phyloP scores from a whole-genome alignment of 2,113 vertebrate species.

The Furnarius figulus region DNA sequence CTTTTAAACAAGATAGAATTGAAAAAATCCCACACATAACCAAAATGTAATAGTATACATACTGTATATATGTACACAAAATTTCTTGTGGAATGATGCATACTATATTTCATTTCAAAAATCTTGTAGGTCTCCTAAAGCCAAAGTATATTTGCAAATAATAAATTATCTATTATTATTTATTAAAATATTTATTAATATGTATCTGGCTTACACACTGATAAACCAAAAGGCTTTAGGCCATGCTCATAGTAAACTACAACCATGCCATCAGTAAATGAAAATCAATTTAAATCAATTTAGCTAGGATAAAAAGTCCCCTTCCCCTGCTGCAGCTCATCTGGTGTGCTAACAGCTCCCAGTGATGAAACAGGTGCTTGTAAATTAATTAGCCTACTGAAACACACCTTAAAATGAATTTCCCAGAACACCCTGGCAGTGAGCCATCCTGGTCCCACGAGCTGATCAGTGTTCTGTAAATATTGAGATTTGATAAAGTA shows the following conservation, averaged over 20 bases:
- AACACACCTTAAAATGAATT: slow-evolving; percentile 87
- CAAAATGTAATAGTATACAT: not conserved
- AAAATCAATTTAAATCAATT: slow-evolving; percentile 84
- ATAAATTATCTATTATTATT: not conserved
- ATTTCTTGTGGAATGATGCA: not conserved
- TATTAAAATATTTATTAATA: not conserved
- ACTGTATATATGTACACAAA: fast-evolving
- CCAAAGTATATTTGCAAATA: not conserved
- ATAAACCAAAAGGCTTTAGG: slow-evolving; percentile 12
- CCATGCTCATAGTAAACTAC: slow-evolving; percentile 61
- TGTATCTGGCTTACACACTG: not conserved
- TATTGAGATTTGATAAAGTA: slow-evolving; percentile 94
- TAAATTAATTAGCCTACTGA: slow-evolving; percentile 91
- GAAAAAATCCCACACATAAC: not conserved
- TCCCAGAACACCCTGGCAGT: slow-evolving; percentile 83
- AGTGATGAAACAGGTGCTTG: slow-evolving; percentile 89
- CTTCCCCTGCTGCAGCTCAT: slow-evolving; percentile 75
- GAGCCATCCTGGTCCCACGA: slow-evolving; percentile 84
- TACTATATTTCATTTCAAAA: not conserved
- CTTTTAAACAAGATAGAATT: not conserved
- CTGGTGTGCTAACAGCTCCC: slow-evolving; percentile 78
- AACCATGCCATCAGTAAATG: slow-evolving; percentile 74
- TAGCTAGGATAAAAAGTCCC: slow-evolving; percentile 74
- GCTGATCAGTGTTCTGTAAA: slow-evolving; percentile 92
- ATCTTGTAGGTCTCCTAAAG: not conserved